Percentiles rank a stretch among this genome's conserved stretches.
These are phyloP conservation scores for Drosophila koepferae DNA, from an alignment of 2,888 invertebrate species.

Conservation along the genomic window DNA sequence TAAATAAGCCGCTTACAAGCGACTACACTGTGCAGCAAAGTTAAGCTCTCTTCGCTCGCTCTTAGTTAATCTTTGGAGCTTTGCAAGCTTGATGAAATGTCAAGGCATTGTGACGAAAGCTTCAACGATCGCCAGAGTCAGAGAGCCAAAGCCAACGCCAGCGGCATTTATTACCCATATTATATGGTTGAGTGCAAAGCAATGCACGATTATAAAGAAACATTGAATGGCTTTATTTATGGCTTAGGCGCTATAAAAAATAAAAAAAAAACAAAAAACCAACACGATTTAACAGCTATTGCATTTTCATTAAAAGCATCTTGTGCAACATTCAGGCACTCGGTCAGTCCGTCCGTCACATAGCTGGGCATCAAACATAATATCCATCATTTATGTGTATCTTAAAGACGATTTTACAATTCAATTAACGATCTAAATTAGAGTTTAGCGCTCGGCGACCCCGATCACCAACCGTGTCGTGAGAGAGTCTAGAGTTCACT, in stretches of 20 bases:
- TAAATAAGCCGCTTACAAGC: slow-evolving; percentile 51
- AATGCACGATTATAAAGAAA: slow-evolving; percentile 56
- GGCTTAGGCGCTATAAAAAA: slow-evolving; percentile 48
- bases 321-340: slow-evolving; percentile 42
- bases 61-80: slow-evolving; percentile 19
- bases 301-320: slow-evolving; percentile 34
- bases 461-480: neutral
- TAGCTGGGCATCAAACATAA: slow-evolving; percentile 43
- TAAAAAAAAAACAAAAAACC: neutral
- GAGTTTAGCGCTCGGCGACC: neutral
- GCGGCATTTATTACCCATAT: slow-evolving; percentile 57
- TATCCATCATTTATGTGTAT: slow-evolving; percentile 34
- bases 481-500: neutral
- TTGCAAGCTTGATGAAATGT: slow-evolving; percentile 55
- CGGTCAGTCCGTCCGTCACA: neutral
- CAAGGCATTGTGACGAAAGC: slow-evolving; percentile 57
- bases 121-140: slow-evolving; percentile 18
- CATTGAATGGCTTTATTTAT: slow-evolving; percentile 38
- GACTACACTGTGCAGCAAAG: slow-evolving; percentile 45
- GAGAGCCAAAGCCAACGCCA: neutral
- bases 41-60: slow-evolving; percentile 1
- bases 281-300: slow-evolving; percentile 34
- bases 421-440: slow-evolving; percentile 23
- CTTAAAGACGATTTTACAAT: slow-evolving; percentile 22
- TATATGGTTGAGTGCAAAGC: slow-evolving; percentile 71